Evolutionary conservation across 1,140 invertebrate species (phyloP), one percentile per base, ranked within the genome.

Genomic region (Amyelois transitella): DNA sequence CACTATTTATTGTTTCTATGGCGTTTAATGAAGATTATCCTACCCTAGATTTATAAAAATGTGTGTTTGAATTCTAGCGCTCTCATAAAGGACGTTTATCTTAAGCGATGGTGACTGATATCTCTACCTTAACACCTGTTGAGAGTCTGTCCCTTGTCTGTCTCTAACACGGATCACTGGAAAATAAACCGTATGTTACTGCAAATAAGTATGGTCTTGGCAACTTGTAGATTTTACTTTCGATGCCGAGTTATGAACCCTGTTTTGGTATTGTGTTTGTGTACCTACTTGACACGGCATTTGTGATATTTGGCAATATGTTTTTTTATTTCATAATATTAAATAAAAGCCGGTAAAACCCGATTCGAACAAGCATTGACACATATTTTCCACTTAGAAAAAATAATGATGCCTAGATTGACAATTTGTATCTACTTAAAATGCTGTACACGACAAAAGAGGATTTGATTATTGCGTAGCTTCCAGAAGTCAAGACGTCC

Each of bases 41-140:
- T 17, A 21, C 12, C 1, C n/a, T 12, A 48, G 64, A 38, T 69
- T 60, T 67, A 64, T 59, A 68, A 66, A 50, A 53, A 53, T 69
- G 53, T 72, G 59, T 83, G 62, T 85, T 87, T 80, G 60, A 72
- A 81, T 88, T 88, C 75, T 88, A 88, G 82, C 85, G 81, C 81
- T 73, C 82, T 76, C 73, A 38, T 81, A 71, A 86, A 78, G 85
- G 80, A 85, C 61, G 65, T 80, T 64, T 81, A 79, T 56, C 77
- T 72, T 84, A 75, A 84, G 69, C 71, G 68, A 86, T 76, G 82
- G 84, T 86, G 82, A 87, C 64, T 62, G 77, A 68, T 64, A 56
- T 79, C 82, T 75, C 66, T 72, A 78, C 75, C 69, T 62, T 80
- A 62, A 68, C 60, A 55, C 55, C 65, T 52, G 60, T 44, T 55